phyloP scores from a whole-genome alignment of 64 coral and sea anemone species.

The Acropora tenuis region DNA sequence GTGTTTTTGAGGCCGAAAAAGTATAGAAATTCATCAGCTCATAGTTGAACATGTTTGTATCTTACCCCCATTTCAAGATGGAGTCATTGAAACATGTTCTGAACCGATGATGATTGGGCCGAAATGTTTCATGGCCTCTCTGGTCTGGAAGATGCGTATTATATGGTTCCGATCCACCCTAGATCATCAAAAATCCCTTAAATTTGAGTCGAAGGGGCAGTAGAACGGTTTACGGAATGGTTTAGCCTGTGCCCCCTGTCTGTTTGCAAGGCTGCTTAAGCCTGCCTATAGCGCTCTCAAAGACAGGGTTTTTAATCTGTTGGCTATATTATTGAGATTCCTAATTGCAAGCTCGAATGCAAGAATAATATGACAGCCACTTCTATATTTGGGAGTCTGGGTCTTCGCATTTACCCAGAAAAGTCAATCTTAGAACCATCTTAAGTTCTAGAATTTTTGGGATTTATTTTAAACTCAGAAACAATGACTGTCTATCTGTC shows the following conservation, averaged over 20 bases:
- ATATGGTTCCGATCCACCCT: conserved; percentile 3
- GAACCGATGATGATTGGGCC: neutral
- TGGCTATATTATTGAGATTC: conserved; percentile 33
- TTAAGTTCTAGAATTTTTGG: conserved; percentile 1
- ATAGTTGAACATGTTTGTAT: conserved; percentile 26
- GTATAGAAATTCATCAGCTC: neutral
- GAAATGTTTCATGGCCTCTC: conserved; percentile 5
- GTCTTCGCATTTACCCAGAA: conserved; percentile 35
- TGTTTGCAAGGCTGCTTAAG: neutral
- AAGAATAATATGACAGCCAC: conserved; percentile 14
- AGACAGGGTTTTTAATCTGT: conserved; percentile 40
- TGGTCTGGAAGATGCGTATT: conserved; percentile 21
- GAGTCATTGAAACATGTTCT: conserved; percentile 35
- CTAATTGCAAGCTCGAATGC: conserved; percentile 21
- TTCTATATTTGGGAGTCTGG: conserved; percentile 9
- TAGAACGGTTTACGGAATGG: neutral
- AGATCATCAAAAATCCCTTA: conserved; percentile 24
- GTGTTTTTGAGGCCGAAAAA: conserved; percentile 36
- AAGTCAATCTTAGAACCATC: conserved; percentile 35
- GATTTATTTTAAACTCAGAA: conserved; percentile 30
- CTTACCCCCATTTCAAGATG: conserved; percentile 52
- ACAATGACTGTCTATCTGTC: conserved; percentile 38
- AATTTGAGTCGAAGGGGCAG: neutral
- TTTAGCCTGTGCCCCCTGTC: too few species aligned
- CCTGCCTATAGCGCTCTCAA: neutral